Percentiles rank a stretch among this genome's conserved stretches.
Evolutionary conservation across 1,140 invertebrate genomes (phyloP).

Genomic region (Drosophila simulans): DNA sequence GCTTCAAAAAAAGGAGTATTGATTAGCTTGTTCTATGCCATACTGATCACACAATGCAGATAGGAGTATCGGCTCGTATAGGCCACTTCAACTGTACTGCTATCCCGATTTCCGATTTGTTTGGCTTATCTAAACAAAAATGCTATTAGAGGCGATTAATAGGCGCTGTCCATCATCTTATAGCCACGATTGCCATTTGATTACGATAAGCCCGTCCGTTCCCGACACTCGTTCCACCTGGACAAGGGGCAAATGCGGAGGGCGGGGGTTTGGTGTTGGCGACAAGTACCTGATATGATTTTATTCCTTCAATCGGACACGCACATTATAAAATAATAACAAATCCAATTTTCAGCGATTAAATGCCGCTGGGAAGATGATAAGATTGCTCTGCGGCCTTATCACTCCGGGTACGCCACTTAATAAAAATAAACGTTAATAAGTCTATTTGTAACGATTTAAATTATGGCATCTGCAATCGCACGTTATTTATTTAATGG

Average conservation of each 20-base stretch:
- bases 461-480: slow-evolving; percentile 70
- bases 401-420: slow-evolving; percentile 65
- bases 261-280: neutral
- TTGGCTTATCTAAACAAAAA: slow-evolving; percentile 72
- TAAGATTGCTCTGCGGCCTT: slow-evolving; percentile 22
- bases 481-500: slow-evolving; percentile 31
- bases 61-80: slow-evolving; percentile 18
- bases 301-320: slow-evolving; percentile 21
- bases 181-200: slow-evolving; percentile 70
- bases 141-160: slow-evolving; percentile 83
- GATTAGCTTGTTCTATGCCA: slow-evolving; percentile 6
- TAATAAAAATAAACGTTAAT: slow-evolving; percentile 81
- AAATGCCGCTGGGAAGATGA: slow-evolving; percentile 1
- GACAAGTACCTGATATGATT: slow-evolving; percentile 35
- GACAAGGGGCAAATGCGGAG: neutral
- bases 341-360: slow-evolving; percentile 72
- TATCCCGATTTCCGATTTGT: slow-evolving; percentile 51
- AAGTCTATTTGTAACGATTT: slow-evolving; percentile 78
- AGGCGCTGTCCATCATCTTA: slow-evolving; percentile 81
- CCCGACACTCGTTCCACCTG: slow-evolving; percentile 16
- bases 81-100: slow-evolving; percentile 21
- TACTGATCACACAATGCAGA: slow-evolving; percentile 8
- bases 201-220: slow-evolving; percentile 65
- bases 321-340: slow-evolving; percentile 62
- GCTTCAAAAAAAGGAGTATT: slow-evolving; percentile 26